Conservation (phyloP, 92 coral and sea anemone genomes). For the Bergia sp. region DNA sequence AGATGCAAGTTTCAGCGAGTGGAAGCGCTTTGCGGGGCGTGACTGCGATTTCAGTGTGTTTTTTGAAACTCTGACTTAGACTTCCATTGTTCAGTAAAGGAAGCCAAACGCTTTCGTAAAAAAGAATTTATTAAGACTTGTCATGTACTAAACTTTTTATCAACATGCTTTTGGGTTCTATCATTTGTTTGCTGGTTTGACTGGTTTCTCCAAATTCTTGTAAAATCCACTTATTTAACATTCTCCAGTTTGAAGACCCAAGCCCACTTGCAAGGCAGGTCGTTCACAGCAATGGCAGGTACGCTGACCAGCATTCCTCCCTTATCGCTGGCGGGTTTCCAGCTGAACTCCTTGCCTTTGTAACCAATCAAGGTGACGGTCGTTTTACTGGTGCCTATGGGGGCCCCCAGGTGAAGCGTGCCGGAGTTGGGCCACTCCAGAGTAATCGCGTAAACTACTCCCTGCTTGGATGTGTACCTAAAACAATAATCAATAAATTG, state of each 20-base stretch:
- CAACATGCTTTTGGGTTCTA: neutral
- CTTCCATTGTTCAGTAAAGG: too few relatives aligned
- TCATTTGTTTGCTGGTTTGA: too few relatives aligned
- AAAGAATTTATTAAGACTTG: neutral
- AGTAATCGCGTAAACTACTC: slow-evolving; percentile 52
- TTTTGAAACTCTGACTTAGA: too few relatives aligned
- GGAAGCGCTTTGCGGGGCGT: too few relatives aligned
- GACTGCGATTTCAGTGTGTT: too few relatives aligned
- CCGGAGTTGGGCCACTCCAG: slow-evolving; percentile 61
- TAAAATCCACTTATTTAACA: slow-evolving; percentile 25
- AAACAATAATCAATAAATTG: neutral
- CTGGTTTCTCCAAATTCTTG: neutral
- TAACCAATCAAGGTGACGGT: slow-evolving; percentile 48
- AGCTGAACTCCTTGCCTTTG: slow-evolving; percentile 34
- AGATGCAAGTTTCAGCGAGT: too few relatives aligned
- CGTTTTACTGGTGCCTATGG: slow-evolving; percentile 27
- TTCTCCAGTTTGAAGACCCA: slow-evolving; percentile 62
- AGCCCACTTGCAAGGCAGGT: slow-evolving; percentile 58
- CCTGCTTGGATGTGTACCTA: slow-evolving; percentile 68
- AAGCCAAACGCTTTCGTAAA: too few relatives aligned
- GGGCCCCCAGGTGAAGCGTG: slow-evolving; percentile 50
- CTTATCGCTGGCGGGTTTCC: slow-evolving; percentile 44
- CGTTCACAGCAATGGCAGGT: slow-evolving; percentile 42
- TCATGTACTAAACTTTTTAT: neutral
- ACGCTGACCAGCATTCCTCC: slow-evolving; percentile 39